Conservation (phyloP, 2,113 vertebrate genomes). For the Balaeniceps rex region DNA sequence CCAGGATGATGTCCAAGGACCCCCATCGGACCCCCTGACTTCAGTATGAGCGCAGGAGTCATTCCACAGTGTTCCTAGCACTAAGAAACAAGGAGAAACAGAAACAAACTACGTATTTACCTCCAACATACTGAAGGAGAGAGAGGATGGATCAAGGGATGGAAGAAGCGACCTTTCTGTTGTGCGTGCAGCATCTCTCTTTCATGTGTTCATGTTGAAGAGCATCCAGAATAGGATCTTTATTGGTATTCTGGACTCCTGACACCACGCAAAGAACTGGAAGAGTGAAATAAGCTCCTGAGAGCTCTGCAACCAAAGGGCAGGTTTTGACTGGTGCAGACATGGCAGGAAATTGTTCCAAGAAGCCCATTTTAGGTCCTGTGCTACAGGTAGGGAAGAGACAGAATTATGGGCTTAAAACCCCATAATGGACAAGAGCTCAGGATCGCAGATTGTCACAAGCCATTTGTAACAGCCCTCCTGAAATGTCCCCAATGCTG, state of each 20-base stretch:
- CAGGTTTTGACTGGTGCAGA: neutral
- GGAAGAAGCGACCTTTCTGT: neutral
- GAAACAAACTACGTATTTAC: neutral
- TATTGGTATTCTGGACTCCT: neutral
- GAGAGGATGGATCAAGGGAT: neutral
- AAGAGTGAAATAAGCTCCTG: neutral
- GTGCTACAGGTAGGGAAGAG: neutral
- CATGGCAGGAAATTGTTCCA: neutral
- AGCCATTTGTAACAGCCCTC: neutral
- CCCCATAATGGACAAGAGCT: neutral
- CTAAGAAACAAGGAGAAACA: neutral
- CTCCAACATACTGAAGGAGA: neutral
- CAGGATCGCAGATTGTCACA: neutral
- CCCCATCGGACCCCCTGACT: neutral
- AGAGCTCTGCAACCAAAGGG: neutral
- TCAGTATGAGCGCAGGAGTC: neutral
- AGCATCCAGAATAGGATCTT: neutral
- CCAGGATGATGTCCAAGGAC: neutral
- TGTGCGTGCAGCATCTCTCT: neutral
- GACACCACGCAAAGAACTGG: neutral
- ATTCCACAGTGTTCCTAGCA: neutral
- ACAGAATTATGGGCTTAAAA: neutral
- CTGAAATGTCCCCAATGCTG: neutral
- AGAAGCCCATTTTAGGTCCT: neutral
- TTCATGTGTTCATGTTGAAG: neutral